Evolutionary conservation across 2,797 vertebrate genomes (phyloP).

Genomic region (Scarus forsteni): DNA sequence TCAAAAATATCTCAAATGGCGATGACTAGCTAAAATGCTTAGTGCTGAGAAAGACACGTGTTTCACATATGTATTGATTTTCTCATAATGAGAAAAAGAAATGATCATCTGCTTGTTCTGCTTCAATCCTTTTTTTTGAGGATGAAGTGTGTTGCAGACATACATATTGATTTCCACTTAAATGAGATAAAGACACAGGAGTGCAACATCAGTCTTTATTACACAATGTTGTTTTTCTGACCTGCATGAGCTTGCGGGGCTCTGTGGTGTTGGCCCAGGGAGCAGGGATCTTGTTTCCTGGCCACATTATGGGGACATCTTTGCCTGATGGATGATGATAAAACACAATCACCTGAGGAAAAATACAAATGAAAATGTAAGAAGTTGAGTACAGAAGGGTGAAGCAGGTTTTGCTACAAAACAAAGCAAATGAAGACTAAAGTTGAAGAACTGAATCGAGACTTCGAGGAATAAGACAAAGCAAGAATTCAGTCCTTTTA

Average conservation of each 20-base stretch:
- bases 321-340: conserved; percentile 91
- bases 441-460: too few relatives aligned
- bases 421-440: too few relatives aligned
- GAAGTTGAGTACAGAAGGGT: too few relatives aligned
- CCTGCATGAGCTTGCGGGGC: conserved; percentile 89
- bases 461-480: too few relatives aligned
- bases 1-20: too few relatives aligned
- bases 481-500: too few relatives aligned
- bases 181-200: not conserved
- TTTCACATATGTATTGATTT: too few relatives aligned
- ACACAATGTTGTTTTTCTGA: conserved; percentile 22
- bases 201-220: not conserved
- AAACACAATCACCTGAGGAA: conserved; percentile 92
- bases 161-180: not conserved
- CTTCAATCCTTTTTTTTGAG: not conserved
- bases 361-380: not conserved
- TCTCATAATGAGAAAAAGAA: too few relatives aligned
- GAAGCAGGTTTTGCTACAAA: too few relatives aligned
- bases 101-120: not conserved
- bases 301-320: conserved; percentile 89
- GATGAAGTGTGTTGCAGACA: not conserved
- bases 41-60: too few relatives aligned
- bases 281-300: conserved; percentile 95
- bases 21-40: too few relatives aligned
- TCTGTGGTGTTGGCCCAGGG: conserved; percentile 98